Conservation (phyloP, 2,888 invertebrate genomes). For the Andricus quercusramuli region DNA sequence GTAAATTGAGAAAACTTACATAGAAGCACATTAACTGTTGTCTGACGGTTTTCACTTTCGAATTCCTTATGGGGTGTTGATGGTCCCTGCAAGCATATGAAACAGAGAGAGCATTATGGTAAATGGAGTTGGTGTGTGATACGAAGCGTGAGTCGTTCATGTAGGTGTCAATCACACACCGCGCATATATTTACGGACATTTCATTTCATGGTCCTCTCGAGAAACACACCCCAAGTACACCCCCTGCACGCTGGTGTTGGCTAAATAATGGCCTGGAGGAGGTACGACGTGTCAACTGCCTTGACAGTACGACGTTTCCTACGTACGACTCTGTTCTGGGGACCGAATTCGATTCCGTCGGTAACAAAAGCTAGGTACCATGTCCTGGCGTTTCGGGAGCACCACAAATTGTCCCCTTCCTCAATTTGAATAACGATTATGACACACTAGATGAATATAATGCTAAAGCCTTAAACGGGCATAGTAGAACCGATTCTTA, state of each 20-base stretch:
- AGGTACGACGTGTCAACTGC: constrained; percentile 76
- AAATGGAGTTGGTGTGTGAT: constrained; percentile 31
- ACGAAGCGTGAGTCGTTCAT: constrained; percentile 60
- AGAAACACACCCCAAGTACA: constrained; percentile 71
- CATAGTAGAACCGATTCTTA: neutral
- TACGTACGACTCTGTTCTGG: constrained; percentile 55
- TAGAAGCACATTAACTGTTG: neutral
- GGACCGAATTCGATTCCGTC: constrained; percentile 62
- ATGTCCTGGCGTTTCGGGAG: constrained; percentile 55
- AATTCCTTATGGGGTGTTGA: neutral
- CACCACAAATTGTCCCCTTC: constrained; percentile 32
- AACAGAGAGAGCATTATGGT: constrained; percentile 28
- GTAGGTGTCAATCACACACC: constrained; percentile 78
- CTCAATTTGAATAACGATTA: constrained; percentile 36
- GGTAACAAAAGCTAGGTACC: constrained; percentile 58
- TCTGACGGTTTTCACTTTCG: neutral
- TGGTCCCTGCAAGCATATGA: constrained; percentile 16
- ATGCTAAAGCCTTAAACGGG: constrained; percentile 1
- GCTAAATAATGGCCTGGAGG: constrained; percentile 77
- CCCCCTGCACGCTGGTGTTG: constrained; percentile 71
- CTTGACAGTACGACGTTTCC: constrained; percentile 74
- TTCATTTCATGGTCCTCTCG: constrained; percentile 60
- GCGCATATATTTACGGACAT: constrained; percentile 76
- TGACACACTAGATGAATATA: constrained; percentile 22
- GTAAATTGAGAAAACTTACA: neutral